Evolutionary conservation across 2,888 invertebrate genomes (phyloP), one percentile per base, ranked within the genome.

Genomic region (Drosophila anomelani): DNA sequence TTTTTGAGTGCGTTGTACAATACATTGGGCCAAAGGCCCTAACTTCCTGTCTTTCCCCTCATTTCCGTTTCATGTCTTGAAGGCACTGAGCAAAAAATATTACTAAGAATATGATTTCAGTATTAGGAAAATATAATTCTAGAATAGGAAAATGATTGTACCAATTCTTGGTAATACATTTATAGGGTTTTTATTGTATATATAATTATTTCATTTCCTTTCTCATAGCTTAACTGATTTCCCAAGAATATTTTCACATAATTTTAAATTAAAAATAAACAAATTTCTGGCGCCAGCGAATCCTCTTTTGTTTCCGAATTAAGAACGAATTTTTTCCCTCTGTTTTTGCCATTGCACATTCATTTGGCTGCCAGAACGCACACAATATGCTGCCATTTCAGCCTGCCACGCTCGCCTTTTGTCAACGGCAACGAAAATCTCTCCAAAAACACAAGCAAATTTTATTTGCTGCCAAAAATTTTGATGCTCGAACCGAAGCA

Each of bases 391-490:
- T 62, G 44, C 43, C 32, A 69, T 69, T 70, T 46, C 32, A 26
- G 41, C 44, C 67, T 44, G 51, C 39, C 54, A 38, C 43, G 44
- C 36, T 36, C 29, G 72, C 41, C 54, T 64, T 69, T 76, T 84
- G 85, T 75, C 80, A 82, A 79, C 68, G 79, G 51, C 51, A 75
- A 77, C 73, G 64, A 72, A 77, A 86, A 76, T 86, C 84, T 84
- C 77, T 71, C 74, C 38, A 69, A 69, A 62, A 75, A 63, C 75
- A 57, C 46, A 70, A 60, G 63, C 55, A 75, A 82, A 87, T 87
- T 87, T 87, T 87, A 85, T 85, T 85, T 80, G 75, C 81, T 80
- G 69, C 64, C 73, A 58, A 64, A 73, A 79, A 80, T 78, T 60
- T 81, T 73, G 78, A 69, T 60, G 64, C 67, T 38, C 41, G 59